Evolutionary conservation across 2,797 vertebrate genomes (phyloP).

Genomic region (Cheracebus regulus): DNA sequence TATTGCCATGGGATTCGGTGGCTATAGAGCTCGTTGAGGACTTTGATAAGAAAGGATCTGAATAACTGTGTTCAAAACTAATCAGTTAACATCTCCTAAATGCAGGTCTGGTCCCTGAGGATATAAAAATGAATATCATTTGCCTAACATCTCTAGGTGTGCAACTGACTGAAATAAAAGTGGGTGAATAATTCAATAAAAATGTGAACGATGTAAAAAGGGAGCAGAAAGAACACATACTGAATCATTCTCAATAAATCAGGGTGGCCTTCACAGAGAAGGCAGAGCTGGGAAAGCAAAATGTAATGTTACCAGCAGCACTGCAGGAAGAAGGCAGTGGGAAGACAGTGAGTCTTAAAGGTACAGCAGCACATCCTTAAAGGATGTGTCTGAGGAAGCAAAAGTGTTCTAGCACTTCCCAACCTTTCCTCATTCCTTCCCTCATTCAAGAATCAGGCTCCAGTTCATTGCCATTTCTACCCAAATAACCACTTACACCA

Average conservation of each 20-base stretch:
- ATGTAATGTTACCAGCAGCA: neutral
- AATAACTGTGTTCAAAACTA: neutral
- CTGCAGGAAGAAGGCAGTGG: no score
- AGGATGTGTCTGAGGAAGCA: neutral
- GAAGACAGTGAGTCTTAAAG: no score
- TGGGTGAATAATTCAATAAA: neutral
- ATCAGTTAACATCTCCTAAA: neutral
- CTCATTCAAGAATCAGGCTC: neutral
- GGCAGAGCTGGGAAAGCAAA: neutral
- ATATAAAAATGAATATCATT: neutral
- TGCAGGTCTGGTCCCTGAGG: neutral
- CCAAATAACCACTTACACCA: neutral
- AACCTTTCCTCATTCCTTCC: neutral
- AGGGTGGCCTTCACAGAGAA: neutral
- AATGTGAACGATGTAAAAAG: neutral
- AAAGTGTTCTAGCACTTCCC: neutral
- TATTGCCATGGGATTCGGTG: no score
- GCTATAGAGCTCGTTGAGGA: neutral
- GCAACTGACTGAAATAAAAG: neutral
- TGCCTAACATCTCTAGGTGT: neutral
- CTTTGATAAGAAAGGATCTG: neutral
- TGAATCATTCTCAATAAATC: neutral
- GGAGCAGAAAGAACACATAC: neutral
- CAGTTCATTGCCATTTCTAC: neutral
- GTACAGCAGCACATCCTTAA: neutral